phyloP scores from a whole-genome alignment of 53 echinoderm and acorn worm species.

The Arbacia lixula region DNA sequence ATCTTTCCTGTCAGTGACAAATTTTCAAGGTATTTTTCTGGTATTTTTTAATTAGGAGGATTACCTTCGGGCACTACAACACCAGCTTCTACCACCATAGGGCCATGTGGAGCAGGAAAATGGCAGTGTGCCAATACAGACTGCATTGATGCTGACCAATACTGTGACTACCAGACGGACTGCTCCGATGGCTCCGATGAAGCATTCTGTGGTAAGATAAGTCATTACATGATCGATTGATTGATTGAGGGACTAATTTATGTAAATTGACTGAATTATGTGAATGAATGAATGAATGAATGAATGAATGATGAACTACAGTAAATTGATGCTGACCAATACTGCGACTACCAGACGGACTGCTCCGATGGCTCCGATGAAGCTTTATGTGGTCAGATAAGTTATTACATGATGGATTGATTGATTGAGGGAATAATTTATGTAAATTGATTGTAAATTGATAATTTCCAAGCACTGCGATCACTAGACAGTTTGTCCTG shows the following conservation, averaged over 20 bases:
- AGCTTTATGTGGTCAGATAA: conserved; percentile 74
- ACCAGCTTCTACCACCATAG: conserved; percentile 62
- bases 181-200: conserved; percentile 73
- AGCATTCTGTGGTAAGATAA: conserved; percentile 76
- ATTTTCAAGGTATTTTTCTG: too few relatives aligned
- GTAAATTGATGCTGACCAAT: conserved; percentile 61
- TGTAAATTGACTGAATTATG: too few relatives aligned
- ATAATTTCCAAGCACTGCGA: too few relatives aligned
- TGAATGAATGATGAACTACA: conserved; percentile 73
- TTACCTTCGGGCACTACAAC: conserved; percentile 74
- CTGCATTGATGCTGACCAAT: conserved; percentile 62
- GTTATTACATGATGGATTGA: neutral
- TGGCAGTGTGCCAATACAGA: conserved; percentile 78
- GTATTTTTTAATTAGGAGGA: conserved; percentile 22
- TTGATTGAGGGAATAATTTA: neutral
- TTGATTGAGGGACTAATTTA: neutral
- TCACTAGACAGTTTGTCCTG: too few relatives aligned
- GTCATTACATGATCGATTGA: neutral
- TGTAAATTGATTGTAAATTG: too few relatives aligned
- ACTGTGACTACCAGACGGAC: conserved; percentile 72
- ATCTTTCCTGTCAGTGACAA: too few relatives aligned
- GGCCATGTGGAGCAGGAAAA: conserved; percentile 73
- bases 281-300: too few relatives aligned
- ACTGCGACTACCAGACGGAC: conserved; percentile 72
- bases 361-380: conserved; percentile 73